Conservation (phyloP, 1,140 invertebrate genomes). For the Tigriopus japonicus region DNA sequence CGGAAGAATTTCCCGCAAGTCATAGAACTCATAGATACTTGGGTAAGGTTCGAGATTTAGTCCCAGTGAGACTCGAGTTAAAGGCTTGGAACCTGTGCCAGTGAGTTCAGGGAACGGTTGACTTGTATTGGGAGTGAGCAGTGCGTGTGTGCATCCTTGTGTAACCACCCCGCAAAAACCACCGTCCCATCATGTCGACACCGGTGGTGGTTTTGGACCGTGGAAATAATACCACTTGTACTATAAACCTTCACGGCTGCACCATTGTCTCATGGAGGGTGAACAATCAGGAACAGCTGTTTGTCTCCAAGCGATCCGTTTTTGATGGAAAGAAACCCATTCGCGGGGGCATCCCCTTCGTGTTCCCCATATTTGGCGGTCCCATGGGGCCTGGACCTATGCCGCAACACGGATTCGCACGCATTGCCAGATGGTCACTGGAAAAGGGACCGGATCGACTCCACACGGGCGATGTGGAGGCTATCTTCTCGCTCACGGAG, state of each 20-base stretch:
- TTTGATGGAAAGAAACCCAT: constrained; percentile 90
- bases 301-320: constrained; percentile 60
- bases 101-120: not conserved
- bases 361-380: constrained; percentile 64
- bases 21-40: not conserved
- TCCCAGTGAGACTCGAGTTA: not conserved
- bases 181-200: constrained; percentile 5
- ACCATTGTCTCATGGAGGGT: constrained; percentile 85
- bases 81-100: not conserved
- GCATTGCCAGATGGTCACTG: constrained; percentile 69
- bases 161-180: not conserved
- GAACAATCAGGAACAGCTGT: constrained; percentile 42
- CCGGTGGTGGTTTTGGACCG: constrained; percentile 68
- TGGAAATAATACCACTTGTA: constrained; percentile 84
- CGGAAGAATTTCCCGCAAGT: not conserved
- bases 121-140: not conserved
- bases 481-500: constrained; percentile 73
- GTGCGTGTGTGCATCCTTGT: not conserved
- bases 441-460: constrained; percentile 60
- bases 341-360: constrained; percentile 80
- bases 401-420: constrained; percentile 82
- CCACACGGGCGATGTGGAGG: constrained; percentile 70
- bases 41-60: not conserved
- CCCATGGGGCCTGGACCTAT: not conserved
- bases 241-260: constrained; percentile 80